Percentiles rank a stretch among this genome's conserved stretches.
Evolutionary conservation across 2,797 vertebrate genomes (phyloP).

Genomic region (Bradypodion pumilum): DNA sequence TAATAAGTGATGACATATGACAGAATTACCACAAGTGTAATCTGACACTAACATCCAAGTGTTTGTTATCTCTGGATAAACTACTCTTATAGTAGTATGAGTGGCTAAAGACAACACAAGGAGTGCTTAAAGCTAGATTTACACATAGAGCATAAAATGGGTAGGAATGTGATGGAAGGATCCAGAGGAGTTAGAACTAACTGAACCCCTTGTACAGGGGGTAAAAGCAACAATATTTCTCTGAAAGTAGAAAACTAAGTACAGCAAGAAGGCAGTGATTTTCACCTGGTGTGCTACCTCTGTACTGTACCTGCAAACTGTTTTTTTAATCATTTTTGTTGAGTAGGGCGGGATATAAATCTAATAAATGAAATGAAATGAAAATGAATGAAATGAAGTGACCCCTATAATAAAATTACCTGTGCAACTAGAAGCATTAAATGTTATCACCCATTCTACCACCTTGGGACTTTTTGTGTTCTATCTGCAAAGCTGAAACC

Average conservation of each 20-base stretch:
- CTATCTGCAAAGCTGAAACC: neutral
- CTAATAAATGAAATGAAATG: no score
- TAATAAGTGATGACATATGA: slow-evolving; percentile 76
- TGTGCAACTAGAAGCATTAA: neutral
- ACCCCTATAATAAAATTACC: neutral
- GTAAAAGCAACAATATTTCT: neutral
- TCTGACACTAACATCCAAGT: slow-evolving; percentile 47
- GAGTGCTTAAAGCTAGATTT: slow-evolving; percentile 5
- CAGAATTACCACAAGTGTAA: slow-evolving; percentile 70
- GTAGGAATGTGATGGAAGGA: no score
- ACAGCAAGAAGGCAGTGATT: neutral
- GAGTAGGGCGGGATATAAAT: no score
- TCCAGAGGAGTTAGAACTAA: neutral
- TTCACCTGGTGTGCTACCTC: neutral
- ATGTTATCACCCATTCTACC: neutral
- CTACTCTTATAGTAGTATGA: slow-evolving; percentile 49
- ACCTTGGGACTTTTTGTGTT: neutral
- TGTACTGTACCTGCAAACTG: neutral
- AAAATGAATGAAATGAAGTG: no score
- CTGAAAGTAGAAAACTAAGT: neutral
- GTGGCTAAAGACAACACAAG: slow-evolving; percentile 59
- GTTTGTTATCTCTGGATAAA: slow-evolving; percentile 63
- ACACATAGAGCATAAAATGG: neutral
- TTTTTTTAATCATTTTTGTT: no score
- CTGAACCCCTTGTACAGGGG: neutral